Conservation (phyloP, 2,797 vertebrate species). For the Xiphophorus birchmanni region DNA sequence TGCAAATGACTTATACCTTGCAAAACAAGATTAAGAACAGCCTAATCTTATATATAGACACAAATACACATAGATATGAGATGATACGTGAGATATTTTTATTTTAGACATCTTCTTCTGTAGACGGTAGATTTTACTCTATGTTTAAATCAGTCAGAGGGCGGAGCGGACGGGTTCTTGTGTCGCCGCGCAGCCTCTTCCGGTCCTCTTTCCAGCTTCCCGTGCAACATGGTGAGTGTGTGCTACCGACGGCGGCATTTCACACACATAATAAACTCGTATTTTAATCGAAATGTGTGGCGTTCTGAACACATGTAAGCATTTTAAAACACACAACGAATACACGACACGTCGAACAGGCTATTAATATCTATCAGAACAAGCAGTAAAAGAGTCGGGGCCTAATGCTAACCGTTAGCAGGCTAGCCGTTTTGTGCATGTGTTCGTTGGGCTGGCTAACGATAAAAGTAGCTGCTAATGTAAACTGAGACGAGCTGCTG, state of each 20-base stretch:
- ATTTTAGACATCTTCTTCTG: neutral
- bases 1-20: neutral
- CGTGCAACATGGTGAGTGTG: slow-evolving; percentile 80
- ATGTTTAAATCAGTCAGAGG: slow-evolving; percentile 12
- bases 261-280: slow-evolving; percentile 15
- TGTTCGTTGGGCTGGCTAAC: slow-evolving; percentile 42
- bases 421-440: slow-evolving; percentile 68
- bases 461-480: neutral
- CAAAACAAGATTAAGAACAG: no score
- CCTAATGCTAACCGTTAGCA: slow-evolving; percentile 72
- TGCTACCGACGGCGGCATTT: neutral
- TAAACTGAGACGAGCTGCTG: neutral
- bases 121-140: neutral
- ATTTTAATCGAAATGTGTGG: neutral
- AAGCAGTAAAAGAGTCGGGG: slow-evolving; percentile 25
- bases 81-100: neutral
- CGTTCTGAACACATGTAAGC: rapidly evolving
- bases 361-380: rapidly evolving
- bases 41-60: no score
- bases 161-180: slow-evolving; percentile 58
- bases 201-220: slow-evolving; percentile 81
- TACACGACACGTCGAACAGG: rapidly evolving
- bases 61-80: no score
- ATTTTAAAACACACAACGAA: neutral
- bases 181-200: slow-evolving; percentile 63